Base-by-base conservation (phyloP, 2,113 vertebrate genomes). In the Chlorodrepanis virens region DNA sequence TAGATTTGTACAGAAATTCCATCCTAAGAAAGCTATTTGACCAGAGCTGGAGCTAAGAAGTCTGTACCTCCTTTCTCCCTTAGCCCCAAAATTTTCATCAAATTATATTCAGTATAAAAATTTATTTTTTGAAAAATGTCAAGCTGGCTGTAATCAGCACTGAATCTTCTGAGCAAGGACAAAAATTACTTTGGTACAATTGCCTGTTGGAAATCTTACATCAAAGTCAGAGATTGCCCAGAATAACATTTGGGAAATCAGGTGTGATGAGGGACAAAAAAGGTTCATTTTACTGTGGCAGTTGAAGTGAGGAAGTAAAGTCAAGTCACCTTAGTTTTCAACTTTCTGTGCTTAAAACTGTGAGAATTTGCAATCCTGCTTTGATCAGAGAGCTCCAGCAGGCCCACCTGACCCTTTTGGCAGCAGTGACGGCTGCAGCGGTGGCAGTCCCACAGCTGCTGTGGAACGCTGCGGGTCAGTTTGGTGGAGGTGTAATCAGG, bases 351-450 rank as follows among this genome's bases (percentile, higher is more conserved):
- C 39, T 67, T 84, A 21, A 47, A 84, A 42, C 33, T 12, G 22
- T 49, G 49, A 87, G 83, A 67, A 35, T 76, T 90, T 89, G 9
- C 33, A 59, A 7, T 54, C 23, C 39, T 93, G 45, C 60, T 86
- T 80, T 91, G 33, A 49, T 67, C 14, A 59, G 56, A 21, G 61
- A 82, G 80, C 77, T 39, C 3, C 52, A 68, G 70, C 61, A 37
- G 87, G 56, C 44, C 59, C 22, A 5, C 39, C 42, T 91, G 89
- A 74, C 70, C 70, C 45, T 77, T 53, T 33, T 23, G 19, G 17
- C 82, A 71, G 63, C 68, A 9, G n/a, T 49, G 89, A 81, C 0
- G 0, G 72, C 68, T 79, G 69, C 84, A 79, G 81, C 0, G 0
- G 22, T 45, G 5, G 5, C 24, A 28, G 53, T 76, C 83, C 81